These are phyloP conservation scores for Aulostomus chinensis DNA, from an alignment of 2,797 vertebrate species.

Conservation along the genomic window DNA sequence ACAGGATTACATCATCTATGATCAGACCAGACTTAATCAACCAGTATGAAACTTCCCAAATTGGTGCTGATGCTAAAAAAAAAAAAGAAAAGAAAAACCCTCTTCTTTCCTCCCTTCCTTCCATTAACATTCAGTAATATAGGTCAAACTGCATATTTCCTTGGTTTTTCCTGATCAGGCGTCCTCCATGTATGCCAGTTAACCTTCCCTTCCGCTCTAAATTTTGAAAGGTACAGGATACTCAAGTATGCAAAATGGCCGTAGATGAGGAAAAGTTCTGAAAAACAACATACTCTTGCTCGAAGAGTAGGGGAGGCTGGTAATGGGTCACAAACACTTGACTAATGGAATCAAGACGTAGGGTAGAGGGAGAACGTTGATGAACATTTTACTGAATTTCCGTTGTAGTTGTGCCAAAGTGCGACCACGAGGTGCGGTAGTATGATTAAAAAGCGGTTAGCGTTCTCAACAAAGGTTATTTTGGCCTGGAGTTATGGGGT, in stretches of 20 bases:
- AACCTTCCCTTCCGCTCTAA: conserved; percentile 34
- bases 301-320: neutral
- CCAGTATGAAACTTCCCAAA: no score
- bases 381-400: conserved; percentile 2
- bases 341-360: no score
- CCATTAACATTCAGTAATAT: conserved; percentile 12
- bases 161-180: conserved; percentile 19
- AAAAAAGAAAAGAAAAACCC: no score
- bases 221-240: conserved; percentile 31
- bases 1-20: no score
- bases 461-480: conserved; percentile 6
- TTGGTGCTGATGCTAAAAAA: neutral
- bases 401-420: conserved; percentile 1
- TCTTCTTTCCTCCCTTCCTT: conserved; percentile 3
- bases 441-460: neutral
- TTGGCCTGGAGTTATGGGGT: conserved; percentile 17
- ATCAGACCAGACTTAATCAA: no score
- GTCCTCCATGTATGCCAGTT: conserved; percentile 13
- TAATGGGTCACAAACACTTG: conserved; percentile 13
- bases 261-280: neutral
- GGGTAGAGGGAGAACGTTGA: neutral
- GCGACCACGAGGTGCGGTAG: neutral
- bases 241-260: conserved; percentile 6
- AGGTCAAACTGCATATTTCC: conserved; percentile 47
- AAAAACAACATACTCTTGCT: conserved; percentile 4